phyloP scores from a whole-genome alignment of 2,113 vertebrate genomes.

The Panthera leo region DNA sequence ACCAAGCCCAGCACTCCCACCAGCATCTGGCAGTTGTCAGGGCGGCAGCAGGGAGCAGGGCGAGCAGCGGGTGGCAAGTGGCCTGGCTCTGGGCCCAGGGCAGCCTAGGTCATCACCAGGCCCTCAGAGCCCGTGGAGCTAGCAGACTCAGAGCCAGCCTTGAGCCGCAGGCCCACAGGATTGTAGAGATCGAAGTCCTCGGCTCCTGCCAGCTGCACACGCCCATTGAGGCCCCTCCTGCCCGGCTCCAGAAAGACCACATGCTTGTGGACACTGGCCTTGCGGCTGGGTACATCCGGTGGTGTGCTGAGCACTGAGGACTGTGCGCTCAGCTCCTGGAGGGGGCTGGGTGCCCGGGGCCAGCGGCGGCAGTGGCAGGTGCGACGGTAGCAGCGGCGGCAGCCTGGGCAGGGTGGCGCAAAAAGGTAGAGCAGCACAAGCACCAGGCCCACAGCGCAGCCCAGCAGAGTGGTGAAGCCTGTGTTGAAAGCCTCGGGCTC shows the following conservation, averaged over 20 bases:
- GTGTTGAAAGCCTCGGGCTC: conserved; percentile 91
- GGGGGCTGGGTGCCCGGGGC: conserved; percentile 73
- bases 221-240: conserved; percentile 90
- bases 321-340: conserved; percentile 90
- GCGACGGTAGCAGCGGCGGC: conserved; percentile 80
- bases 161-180: conserved; percentile 81
- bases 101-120: conserved; percentile 86
- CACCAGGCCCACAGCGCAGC: conserved; percentile 92
- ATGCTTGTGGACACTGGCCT: conserved; percentile 93
- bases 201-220: conserved; percentile 83
- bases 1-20: background rate
- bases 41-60: background rate
- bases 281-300: conserved; percentile 89
- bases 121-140: conserved; percentile 91
- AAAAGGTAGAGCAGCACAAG: conserved; percentile 95
- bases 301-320: conserved; percentile 93
- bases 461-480: conserved; percentile 94
- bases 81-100: background rate
- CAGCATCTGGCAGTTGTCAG: background rate
- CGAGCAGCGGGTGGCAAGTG: background rate
- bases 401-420: conserved; percentile 92
- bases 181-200: conserved; percentile 78
- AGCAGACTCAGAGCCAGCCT: conserved; percentile 87
- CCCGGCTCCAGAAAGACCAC: conserved; percentile 97
- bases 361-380: background rate